Percentiles rank a stretch among this genome's conserved stretches.
Evolutionary conservation across 2,797 vertebrate species (phyloP).

Genomic region (Enteromius fasciolatus): DNA sequence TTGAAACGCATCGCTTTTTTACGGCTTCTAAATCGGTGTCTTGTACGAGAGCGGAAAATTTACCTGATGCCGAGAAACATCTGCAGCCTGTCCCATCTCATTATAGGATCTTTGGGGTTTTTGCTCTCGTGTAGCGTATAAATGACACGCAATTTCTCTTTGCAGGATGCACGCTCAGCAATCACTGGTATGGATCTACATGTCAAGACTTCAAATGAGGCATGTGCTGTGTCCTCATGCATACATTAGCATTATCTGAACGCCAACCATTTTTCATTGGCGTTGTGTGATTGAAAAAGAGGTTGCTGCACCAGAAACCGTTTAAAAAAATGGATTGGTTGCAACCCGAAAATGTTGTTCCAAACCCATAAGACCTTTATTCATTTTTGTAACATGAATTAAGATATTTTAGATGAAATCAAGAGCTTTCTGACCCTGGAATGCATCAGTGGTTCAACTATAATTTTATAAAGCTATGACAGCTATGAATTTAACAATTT

Average conservation of each 20-base stretch:
- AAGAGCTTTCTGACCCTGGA: background rate
- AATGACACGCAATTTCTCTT: slow-evolving; percentile 45
- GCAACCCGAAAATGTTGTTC: background rate
- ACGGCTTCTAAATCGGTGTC: slow-evolving; percentile 11
- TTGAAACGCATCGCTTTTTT: background rate
- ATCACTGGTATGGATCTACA: slow-evolving; percentile 38
- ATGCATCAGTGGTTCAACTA: background rate
- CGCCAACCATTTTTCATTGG: slow-evolving; percentile 20
- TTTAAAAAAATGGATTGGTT: background rate
- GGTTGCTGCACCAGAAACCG: background rate
- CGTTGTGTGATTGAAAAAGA: background rate
- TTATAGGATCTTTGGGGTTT: slow-evolving; percentile 60
- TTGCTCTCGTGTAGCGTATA: slow-evolving; percentile 23
- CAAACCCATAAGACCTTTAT: background rate
- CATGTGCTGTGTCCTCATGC: slow-evolving; percentile 36
- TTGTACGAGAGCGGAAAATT: slow-evolving; percentile 15
- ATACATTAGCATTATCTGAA: slow-evolving; percentile 33
- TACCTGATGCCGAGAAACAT: slow-evolving; percentile 54
- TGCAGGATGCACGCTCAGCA: slow-evolving; percentile 16
- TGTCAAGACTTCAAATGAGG: slow-evolving; percentile 44
- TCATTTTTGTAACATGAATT: background rate
- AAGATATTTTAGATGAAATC: background rate
- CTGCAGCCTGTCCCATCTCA: slow-evolving; percentile 60
- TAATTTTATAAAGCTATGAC: background rate
- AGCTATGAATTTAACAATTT: background rate